Evolutionary conservation across 2,888 invertebrate genomes (phyloP), one percentile per base, ranked within the genome.

Genomic region (Colostygia pectinataria): DNA sequence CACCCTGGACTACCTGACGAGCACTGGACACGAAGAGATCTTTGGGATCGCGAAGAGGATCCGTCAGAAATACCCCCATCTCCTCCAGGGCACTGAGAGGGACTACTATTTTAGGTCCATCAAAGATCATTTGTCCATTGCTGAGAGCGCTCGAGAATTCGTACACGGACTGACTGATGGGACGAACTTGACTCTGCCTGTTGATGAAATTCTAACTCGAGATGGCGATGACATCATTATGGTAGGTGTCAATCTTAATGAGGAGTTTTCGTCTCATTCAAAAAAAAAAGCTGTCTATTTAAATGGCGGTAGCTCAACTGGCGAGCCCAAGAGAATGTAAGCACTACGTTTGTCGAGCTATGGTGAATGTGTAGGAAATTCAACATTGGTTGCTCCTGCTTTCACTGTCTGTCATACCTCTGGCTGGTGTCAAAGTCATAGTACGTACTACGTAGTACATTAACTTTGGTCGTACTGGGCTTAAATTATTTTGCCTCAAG

Each of bases 41-140:
- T 92, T 88, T 59, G 88, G 92, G 51, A 87, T 96, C 4, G 96
- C 68, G 6, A 69, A 61, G 41, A 73, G 88, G 27, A 57, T 87
- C 10, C 63, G 68, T 1, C 64, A 80, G 50, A 74, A 68, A 41
- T 87, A 81, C 44, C 73, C 78, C 18, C 66, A 80, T 8, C 66
- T 96, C 2, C 74, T 88, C 20, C 77, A 61, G 2, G 87, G 85
- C 0, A 83, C 90, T 32, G 72, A 74, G 2, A 76, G 83, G 3
- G 70, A 84, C 15, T 87, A 79, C 45, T 80, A 94, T 92, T 93
- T 95, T 68, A 91, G 92, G 29, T 87, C 92, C n/a, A 93, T 93
- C 0, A 80, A 91, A 29, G 91, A 90, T 0, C 91, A 93, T 65
- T 81, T 94, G 15, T 92, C 94, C 0, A 74, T 84, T 2, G 88